These are phyloP conservation scores for Platynereis dumerilii DNA, from an alignment of 2,888 invertebrate genomes.

Conservation along the genomic window DNA sequence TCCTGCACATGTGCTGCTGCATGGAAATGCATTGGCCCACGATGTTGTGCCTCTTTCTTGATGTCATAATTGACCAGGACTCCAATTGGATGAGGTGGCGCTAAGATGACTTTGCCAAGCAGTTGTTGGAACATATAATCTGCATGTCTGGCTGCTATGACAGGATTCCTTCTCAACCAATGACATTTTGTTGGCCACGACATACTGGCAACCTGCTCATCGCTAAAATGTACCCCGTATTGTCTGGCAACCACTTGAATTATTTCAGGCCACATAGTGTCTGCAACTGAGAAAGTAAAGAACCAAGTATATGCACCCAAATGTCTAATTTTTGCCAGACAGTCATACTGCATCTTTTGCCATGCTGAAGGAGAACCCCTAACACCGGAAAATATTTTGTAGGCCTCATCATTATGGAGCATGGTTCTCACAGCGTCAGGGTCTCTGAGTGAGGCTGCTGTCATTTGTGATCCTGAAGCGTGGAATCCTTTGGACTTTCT, in stretches of 20 bases:
- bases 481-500: neutral
- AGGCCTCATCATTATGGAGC: conserved; percentile 33
- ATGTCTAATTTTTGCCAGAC: conserved; percentile 42
- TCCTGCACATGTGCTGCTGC: neutral
- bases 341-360: conserved; percentile 34
- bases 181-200: conserved; percentile 36
- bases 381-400: conserved; percentile 32
- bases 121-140: conserved; percentile 37
- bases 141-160: conserved; percentile 40
- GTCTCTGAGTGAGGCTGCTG: neutral
- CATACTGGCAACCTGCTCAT: conserved; percentile 30
- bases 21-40: conserved; percentile 5
- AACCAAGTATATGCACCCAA: conserved; percentile 42
- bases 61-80: neutral
- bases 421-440: neutral
- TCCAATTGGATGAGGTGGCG: neutral
- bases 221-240: conserved; percentile 26
- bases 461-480: too few species aligned
- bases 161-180: conserved; percentile 40
- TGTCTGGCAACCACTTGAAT: conserved; percentile 34
- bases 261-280: conserved; percentile 42
- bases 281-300: conserved; percentile 42
- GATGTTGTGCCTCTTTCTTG: conserved; percentile 3
- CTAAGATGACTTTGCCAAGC: conserved; percentile 33
- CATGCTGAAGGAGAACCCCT: conserved; percentile 41